Conservation (phyloP, 2,888 invertebrate species). For the Sminthurinus aureus region DNA sequence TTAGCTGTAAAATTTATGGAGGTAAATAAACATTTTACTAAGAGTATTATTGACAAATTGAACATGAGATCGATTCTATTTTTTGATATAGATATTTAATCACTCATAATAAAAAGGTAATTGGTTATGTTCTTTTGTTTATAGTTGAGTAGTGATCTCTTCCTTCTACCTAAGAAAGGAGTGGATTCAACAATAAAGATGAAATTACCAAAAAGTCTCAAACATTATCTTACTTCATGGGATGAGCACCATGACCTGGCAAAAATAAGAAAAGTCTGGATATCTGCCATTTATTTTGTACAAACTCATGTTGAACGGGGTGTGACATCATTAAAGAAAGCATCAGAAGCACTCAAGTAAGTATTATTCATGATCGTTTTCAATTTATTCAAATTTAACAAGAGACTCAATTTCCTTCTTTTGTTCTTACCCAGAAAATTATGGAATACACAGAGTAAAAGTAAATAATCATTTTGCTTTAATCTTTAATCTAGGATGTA, state of each 20-base stretch:
- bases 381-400: neutral
- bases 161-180: constrained; percentile 5
- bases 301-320: constrained; percentile 16
- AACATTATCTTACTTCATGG: neutral
- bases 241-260: neutral
- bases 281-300: constrained; percentile 20
- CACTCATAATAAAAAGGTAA: neutral
- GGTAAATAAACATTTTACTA: too few relatives aligned
- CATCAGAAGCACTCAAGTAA: constrained; percentile 15
- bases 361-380: neutral
- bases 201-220: neutral
- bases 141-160: neutral
- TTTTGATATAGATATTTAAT: neutral
- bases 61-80: neutral
- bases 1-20: constrained; percentile 19
- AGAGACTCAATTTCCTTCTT: neutral
- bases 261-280: neutral
- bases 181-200: constrained; percentile 12
- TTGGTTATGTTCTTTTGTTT: neutral
- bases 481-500: neutral
- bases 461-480: neutral
- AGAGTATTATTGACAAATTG: too few relatives aligned
- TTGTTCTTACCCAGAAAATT: neutral
- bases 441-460: neutral
- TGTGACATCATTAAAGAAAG: neutral